Conservation (phyloP, 35 echinoderm and acorn worm genomes). For the Diadema setosum region DNA sequence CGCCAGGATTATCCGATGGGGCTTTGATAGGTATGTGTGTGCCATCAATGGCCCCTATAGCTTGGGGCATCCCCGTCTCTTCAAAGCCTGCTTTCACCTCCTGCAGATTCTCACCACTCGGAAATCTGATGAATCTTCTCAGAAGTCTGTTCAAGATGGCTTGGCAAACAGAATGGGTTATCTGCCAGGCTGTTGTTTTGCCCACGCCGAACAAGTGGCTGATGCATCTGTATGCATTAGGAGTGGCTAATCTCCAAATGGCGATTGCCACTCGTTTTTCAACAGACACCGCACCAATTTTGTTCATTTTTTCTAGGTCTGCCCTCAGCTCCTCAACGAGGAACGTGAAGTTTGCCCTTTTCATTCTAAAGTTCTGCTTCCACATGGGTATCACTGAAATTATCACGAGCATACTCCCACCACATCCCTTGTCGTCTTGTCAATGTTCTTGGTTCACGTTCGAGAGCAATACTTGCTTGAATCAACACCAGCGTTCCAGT, state of each 20-base stretch:
- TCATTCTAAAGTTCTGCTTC: neutral
- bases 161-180: neutral
- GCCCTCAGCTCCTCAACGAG: neutral
- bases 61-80: neutral
- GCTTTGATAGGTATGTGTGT: constrained; percentile 36
- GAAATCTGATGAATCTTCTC: neutral
- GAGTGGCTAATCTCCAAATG: neutral
- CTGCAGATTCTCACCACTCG: neutral
- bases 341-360: neutral
- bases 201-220: neutral
- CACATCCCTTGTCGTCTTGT: neutral
- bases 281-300: neutral
- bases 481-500: neutral
- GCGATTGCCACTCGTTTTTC: neutral
- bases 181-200: neutral
- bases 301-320: neutral
- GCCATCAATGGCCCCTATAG: constrained; percentile 1
- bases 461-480: neutral
- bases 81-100: neutral
- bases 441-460: neutral
- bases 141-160: neutral
- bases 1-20: neutral
- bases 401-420: neutral
- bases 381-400: neutral
- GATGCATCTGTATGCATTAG: neutral